Base-by-base conservation (phyloP, 2,797 vertebrate genomes). In the Etheostoma perlongum region DNA sequence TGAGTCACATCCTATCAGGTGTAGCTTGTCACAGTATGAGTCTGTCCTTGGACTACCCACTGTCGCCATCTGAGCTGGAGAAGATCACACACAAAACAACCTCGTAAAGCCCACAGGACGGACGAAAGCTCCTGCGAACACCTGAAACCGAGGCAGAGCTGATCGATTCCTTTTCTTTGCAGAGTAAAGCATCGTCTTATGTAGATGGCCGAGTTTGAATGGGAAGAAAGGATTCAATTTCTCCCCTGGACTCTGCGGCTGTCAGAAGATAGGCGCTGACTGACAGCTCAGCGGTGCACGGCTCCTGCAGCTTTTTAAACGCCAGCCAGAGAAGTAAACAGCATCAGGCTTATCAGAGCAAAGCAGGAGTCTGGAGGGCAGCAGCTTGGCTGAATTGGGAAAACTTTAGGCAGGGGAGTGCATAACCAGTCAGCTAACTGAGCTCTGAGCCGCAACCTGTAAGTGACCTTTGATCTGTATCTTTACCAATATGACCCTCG, bases 221-320 rank as follows among this genome's bases (percentile, higher is more conserved):
- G 82, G 87, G 81, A 90, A 90, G 87, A 93, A 91, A 90, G 85
- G 90, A 93, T 93, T 88, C 86, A 89, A 92, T 94, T 94, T 93
- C 88, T 91, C 78, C 79, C 73, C 62, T 65, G 87, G 88, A 90
- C 91, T 89, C 76, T 48, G 79, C 74, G 77, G 88, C 90, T 93
- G 92, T 94, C 92, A 91, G 92, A 82, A 90, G 93, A 94, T 94
- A 93, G 92, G 84, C 74, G 84, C 68, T 95, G 94, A 95, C 74
- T 94, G 94, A 95, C 94, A 93, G 94, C 87, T 90, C 86, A 73
- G 87, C n/a, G 88, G 88, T 83, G 90, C 85, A 23, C 84, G 61
- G 85, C 76, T 88, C 88, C 84, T 74, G 86, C 88, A 85, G 90
- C 85, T 86, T 83, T 86, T 87, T 79, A 92, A 90, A 86, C 74